These are phyloP conservation scores for Prietella phreatophila DNA, from an alignment of 2,113 vertebrate species.

Conservation along the genomic window DNA sequence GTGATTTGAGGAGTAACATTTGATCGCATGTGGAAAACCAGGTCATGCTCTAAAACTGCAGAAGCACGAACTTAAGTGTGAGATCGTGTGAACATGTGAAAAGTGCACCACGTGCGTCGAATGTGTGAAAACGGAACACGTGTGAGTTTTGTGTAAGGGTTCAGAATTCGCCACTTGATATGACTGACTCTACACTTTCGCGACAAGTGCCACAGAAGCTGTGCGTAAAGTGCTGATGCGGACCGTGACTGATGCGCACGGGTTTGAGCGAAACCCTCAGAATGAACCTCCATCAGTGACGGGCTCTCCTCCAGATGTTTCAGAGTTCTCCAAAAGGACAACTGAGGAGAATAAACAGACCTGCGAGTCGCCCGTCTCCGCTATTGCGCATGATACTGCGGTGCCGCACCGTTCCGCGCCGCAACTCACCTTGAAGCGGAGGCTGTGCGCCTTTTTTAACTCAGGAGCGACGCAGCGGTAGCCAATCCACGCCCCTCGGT, in stretches of 20 bases:
- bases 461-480: slow-evolving; percentile 61
- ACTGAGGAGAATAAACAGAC: neutral
- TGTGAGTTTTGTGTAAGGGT: neutral
- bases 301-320: no score
- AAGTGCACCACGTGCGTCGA: neutral
- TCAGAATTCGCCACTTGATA: neutral
- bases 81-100: no score
- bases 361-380: neutral
- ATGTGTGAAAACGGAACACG: neutral
- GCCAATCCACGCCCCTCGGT: slow-evolving; percentile 76
- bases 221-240: slow-evolving; percentile 10
- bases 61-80: neutral
- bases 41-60: neutral
- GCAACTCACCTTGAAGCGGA: slow-evolving; percentile 92
- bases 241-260: neutral
- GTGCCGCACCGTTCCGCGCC: slow-evolving; percentile 79
- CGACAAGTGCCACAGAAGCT: neutral
- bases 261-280: no score
- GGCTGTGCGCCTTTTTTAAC: slow-evolving; percentile 32
- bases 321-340: neutral
- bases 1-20: neutral
- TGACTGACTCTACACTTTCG: neutral
- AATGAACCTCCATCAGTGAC: neutral
- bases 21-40: neutral
- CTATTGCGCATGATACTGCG: slow-evolving; percentile 98